A percentile compares a stretch with the other conserved stretches of the same genome.
These are phyloP conservation scores for Galerucella calmariensis DNA, from an alignment of 2,888 invertebrate genomes.

Conservation along the genomic window DNA sequence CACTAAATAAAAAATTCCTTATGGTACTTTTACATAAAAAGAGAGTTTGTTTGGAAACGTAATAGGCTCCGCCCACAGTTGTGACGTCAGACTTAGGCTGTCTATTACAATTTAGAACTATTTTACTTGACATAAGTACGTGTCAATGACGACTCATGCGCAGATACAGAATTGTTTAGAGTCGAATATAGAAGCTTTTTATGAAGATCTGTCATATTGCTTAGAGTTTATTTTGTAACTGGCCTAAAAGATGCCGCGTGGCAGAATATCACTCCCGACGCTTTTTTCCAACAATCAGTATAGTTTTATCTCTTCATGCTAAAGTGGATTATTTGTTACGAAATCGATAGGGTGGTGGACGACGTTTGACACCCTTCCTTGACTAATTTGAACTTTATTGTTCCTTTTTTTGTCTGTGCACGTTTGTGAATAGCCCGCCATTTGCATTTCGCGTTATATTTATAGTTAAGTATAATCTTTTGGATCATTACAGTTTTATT, in stretches of 20 bases:
- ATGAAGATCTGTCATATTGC: not conserved
- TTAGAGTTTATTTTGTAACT: not conserved
- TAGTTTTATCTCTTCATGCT: slow-evolving; percentile 43
- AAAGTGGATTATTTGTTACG: slow-evolving; percentile 43
- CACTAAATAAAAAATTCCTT: too few relatives aligned
- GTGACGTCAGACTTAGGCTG: too few relatives aligned
- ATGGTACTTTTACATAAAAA: too few relatives aligned
- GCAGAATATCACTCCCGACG: slow-evolving; percentile 37
- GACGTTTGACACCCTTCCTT: slow-evolving; percentile 24
- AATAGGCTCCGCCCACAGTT: too few relatives aligned
- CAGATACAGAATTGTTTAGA: too few relatives aligned
- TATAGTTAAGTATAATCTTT: not conserved
- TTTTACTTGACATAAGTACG: too few relatives aligned
- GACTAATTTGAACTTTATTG: slow-evolving; percentile 22
- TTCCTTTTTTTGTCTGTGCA: slow-evolving; percentile 4
- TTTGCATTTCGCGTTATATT: not conserved
- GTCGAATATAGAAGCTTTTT: too few relatives aligned
- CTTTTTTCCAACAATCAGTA: slow-evolving; percentile 38
- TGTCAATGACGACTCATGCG: too few relatives aligned
- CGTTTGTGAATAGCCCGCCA: not conserved
- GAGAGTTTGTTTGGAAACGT: too few relatives aligned
- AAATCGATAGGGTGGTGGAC: slow-evolving; percentile 33
- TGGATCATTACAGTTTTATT: not conserved
- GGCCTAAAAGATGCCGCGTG: slow-evolving; percentile 35
- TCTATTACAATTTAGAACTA: too few relatives aligned